phyloP scores from a whole-genome alignment of 2,797 vertebrate genomes.

The Platalea minor region DNA sequence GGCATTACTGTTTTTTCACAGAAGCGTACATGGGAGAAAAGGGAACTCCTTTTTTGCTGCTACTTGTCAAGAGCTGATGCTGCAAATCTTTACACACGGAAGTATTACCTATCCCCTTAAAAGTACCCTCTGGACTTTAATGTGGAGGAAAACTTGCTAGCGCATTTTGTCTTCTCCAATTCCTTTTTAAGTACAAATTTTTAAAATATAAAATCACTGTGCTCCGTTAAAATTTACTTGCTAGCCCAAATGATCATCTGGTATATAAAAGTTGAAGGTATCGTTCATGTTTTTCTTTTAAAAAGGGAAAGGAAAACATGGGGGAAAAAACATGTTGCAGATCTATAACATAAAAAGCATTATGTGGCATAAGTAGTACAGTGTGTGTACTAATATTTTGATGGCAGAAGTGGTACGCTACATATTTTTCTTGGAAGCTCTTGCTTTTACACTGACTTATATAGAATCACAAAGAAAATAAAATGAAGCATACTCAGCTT shows the following conservation, averaged over 20 bases:
- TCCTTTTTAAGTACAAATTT: background rate
- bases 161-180: background rate
- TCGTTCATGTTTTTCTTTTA: background rate
- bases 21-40: background rate
- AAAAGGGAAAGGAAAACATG: background rate
- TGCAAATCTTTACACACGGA: background rate
- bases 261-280: background rate
- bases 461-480: background rate
- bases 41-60: background rate
- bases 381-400: background rate
- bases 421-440: background rate
- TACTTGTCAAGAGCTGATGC: background rate
- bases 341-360: background rate
- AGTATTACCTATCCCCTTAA: background rate
- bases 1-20: background rate
- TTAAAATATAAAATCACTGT: background rate
- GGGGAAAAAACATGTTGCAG: background rate
- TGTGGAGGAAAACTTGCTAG: background rate
- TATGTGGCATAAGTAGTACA: background rate
- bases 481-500: background rate
- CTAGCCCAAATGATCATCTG: background rate
- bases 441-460: background rate
- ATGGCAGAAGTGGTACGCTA: background rate
- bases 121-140: background rate
- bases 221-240: background rate